Conservation (phyloP, 2,113 vertebrate species). For the Zosterops hypoxanthus region DNA sequence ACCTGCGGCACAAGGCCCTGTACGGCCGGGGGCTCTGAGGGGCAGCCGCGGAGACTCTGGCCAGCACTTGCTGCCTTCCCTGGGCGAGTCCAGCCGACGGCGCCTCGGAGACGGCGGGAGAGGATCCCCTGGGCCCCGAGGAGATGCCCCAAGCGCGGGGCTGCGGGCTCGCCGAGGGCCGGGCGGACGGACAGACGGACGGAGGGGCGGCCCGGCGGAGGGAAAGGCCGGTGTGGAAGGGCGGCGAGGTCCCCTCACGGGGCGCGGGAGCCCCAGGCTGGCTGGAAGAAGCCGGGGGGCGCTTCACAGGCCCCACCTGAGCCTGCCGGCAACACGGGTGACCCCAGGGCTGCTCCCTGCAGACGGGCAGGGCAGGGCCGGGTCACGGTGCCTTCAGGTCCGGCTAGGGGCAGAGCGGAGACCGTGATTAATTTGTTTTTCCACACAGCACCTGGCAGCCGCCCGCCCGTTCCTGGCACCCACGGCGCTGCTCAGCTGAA, state of each 20-base stretch:
- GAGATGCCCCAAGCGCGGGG: too few relatives aligned
- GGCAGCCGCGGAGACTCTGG: too few relatives aligned
- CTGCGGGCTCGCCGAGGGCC: background rate
- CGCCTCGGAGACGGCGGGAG: too few relatives aligned
- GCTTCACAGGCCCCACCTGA: accelerated
- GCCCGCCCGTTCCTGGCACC: background rate
- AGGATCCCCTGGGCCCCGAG: background rate
- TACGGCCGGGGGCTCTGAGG: constrained; percentile 55
- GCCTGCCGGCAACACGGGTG: accelerated
- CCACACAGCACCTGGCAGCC: background rate
- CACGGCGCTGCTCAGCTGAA: background rate
- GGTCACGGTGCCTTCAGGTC: background rate
- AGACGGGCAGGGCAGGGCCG: background rate
- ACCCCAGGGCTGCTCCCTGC: accelerated
- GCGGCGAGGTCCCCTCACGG: background rate
- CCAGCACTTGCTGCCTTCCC: background rate
- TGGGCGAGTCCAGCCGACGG: background rate
- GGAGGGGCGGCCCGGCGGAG: accelerated
- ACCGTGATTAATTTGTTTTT: background rate
- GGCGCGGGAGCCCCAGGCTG: too few relatives aligned
- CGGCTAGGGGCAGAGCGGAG: background rate
- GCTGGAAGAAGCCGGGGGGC: accelerated
- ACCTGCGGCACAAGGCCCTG: constrained; percentile 79
- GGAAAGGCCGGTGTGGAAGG: accelerated
- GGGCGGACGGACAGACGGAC: background rate